These are phyloP conservation scores for Malurus cyaneus DNA, from an alignment of 2,113 vertebrate species.

Conservation along the genomic window DNA sequence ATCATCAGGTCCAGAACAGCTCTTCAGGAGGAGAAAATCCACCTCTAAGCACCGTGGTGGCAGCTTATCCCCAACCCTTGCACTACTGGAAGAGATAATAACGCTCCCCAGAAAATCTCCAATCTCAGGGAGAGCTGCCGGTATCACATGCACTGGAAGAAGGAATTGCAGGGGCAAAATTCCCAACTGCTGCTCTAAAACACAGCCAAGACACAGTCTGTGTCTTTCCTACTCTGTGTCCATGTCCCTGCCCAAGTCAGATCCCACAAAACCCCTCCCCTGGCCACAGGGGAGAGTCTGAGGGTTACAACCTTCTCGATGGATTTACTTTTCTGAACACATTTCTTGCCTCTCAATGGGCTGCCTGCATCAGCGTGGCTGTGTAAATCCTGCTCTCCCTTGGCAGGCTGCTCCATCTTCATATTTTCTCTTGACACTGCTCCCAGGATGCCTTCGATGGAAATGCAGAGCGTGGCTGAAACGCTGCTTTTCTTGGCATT, in stretches of 20 bases:
- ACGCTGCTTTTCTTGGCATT: not conserved
- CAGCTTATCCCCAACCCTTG: not conserved
- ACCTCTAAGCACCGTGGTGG: not conserved
- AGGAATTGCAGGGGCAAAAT: not conserved
- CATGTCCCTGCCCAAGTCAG: not conserved
- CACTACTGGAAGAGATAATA: not conserved
- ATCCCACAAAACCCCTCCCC: accelerated
- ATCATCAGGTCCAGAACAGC: not conserved
- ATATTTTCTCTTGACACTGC: not conserved
- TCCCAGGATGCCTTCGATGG: not conserved
- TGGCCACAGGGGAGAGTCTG: not conserved
- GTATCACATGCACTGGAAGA: accelerated
- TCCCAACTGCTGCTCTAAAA: not conserved
- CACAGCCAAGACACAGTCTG: not conserved
- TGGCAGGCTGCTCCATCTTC: not conserved
- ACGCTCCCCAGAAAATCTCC: not conserved
- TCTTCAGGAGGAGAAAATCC: conserved; percentile 20
- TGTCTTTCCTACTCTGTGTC: not conserved
- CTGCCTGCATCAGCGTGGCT: accelerated
- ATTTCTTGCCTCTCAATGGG: not conserved
- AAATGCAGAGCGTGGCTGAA: not conserved
- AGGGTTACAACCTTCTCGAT: not conserved
- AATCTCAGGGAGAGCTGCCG: not conserved
- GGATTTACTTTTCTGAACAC: not conserved
- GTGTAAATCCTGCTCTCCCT: not conserved